Evolutionary conservation across 2,113 vertebrate species (phyloP).

Genomic region (Pelecanus crispus): DNA sequence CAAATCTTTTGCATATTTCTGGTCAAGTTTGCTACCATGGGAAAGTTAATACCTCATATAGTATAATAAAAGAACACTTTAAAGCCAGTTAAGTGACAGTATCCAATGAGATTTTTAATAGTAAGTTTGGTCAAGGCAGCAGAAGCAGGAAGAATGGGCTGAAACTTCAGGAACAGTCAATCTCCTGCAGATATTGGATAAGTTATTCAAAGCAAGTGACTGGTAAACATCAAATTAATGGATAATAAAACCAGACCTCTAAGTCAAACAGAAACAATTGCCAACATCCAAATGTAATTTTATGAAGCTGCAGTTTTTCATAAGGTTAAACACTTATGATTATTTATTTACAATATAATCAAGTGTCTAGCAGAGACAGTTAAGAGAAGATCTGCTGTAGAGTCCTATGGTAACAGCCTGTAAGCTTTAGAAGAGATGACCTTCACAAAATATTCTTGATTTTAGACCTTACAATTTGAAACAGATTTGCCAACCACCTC

Average conservation of each 20-base stretch:
- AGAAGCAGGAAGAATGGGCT: constrained; percentile 34
- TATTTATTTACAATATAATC: not conserved
- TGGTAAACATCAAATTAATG: not conserved
- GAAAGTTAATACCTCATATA: not conserved
- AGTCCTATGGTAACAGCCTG: not conserved
- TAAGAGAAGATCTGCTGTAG: not conserved
- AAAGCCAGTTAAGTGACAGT: not conserved
- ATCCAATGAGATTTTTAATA: not conserved
- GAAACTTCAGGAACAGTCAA: constrained; percentile 13
- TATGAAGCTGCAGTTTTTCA: not conserved
- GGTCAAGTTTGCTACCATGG: not conserved
- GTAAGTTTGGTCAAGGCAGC: not conserved
- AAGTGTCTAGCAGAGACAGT: not conserved
- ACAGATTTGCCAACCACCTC: not conserved
- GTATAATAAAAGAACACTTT: not conserved
- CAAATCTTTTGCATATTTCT: not conserved
- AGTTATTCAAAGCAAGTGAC: not conserved
- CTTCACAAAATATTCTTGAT: not conserved
- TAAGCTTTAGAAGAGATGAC: not conserved
- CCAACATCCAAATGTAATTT: not conserved
- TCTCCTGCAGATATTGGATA: not conserved
- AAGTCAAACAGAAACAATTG: not conserved
- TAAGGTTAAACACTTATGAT: not conserved
- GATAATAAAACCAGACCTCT: not conserved
- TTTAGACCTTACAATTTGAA: not conserved